These are phyloP conservation scores for Stenichneumon culpator DNA, from an alignment of 2,888 invertebrate species.

Conservation along the genomic window DNA sequence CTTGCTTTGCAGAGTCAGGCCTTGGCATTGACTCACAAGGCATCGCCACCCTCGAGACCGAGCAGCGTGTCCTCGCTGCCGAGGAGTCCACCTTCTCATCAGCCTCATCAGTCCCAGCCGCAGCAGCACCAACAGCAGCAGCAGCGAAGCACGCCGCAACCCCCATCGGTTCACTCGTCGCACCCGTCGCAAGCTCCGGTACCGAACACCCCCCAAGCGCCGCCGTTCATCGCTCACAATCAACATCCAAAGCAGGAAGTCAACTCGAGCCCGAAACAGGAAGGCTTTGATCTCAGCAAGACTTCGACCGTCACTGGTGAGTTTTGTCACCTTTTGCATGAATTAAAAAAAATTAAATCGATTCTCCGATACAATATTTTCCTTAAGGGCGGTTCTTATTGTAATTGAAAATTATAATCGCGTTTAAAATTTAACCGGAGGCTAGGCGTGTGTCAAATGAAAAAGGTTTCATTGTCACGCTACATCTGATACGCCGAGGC, in stretches of 20 bases:
- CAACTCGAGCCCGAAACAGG: conserved; percentile 87
- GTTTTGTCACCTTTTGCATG: conserved; percentile 74
- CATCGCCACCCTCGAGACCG: conserved; percentile 85
- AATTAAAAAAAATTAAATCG: not conserved
- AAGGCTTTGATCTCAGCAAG: conserved; percentile 88
- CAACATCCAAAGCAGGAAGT: conserved; percentile 83
- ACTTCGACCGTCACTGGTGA: conserved; percentile 88
- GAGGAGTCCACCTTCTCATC: conserved; percentile 82
- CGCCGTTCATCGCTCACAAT: conserved; percentile 78
- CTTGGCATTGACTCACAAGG: conserved; percentile 88
- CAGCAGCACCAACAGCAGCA: conserved; percentile 82
- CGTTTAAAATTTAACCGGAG: too few relatives aligned
- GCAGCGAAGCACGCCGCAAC: conserved; percentile 69
- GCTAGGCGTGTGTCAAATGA: too few relatives aligned
- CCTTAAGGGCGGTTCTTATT: not conserved
- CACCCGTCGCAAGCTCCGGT: conserved; percentile 84
- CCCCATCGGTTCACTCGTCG: conserved; percentile 82
- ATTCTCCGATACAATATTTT: not conserved
- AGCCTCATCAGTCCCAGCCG: conserved; percentile 79
- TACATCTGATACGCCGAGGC: too few relatives aligned
- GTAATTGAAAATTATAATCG: too few relatives aligned
- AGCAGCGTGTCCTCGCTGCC: conserved; percentile 83
- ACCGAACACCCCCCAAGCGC: conserved; percentile 86
- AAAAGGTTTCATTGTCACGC: too few relatives aligned
- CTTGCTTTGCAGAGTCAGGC: conserved; percentile 88